Evolutionary conservation across 2,888 invertebrate species (phyloP).

Genomic region (Plebejus argus): DNA sequence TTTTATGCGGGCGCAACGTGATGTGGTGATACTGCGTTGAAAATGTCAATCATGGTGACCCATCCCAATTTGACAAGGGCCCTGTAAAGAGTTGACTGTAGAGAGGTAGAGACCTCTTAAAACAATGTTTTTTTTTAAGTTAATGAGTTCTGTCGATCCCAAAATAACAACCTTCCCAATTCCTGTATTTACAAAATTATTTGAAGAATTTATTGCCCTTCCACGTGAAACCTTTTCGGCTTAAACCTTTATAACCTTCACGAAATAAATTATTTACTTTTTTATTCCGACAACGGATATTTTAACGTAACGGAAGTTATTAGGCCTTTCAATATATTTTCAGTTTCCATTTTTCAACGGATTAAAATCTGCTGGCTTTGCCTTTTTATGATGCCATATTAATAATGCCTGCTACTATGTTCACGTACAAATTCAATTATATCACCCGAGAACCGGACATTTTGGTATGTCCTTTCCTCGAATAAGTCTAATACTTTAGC

Average conservation of each 20-base stretch:
- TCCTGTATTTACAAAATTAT: not conserved
- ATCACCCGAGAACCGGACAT: no score
- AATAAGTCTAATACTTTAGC: no score
- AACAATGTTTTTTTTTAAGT: not conserved
- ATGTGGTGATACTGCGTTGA: no score
- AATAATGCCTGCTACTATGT: not conserved
- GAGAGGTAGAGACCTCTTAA: not conserved
- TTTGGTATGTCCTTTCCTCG: no score
- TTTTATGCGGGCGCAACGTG: no score
- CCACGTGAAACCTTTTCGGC: not conserved
- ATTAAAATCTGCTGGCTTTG: not conserved
- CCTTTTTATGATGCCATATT: not conserved
- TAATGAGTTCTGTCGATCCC: not conserved
- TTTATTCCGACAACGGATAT: conserved; percentile 5
- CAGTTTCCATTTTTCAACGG: not conserved
- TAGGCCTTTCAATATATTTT: not conserved
- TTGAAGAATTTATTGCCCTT: not conserved
- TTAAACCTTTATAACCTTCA: not conserved
- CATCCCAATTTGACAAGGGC: no score
- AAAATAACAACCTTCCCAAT: not conserved
- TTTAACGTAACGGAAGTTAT: not conserved
- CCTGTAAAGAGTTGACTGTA: not conserved
- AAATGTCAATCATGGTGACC: no score
- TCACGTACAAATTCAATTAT: not conserved
- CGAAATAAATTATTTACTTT: conserved; percentile 8